A percentile compares a stretch with the other conserved stretches of the same genome.
These are phyloP conservation scores for Brachyhypopomus occidentalis DNA, from an alignment of 2,113 vertebrate genomes.

Conservation along the genomic window DNA sequence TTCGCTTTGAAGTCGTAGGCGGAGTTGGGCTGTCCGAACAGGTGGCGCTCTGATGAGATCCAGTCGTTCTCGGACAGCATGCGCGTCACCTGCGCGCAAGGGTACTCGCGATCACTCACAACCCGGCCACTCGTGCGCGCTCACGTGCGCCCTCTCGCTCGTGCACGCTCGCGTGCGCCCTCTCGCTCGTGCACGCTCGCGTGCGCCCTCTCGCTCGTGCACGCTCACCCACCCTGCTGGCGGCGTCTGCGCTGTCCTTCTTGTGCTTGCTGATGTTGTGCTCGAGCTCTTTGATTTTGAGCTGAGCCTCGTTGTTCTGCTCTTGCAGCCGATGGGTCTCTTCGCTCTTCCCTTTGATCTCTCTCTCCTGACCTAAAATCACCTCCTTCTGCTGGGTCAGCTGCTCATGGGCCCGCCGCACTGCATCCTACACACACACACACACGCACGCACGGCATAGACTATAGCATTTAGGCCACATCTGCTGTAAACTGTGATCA, in stretches of 20 bases:
- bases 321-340: slow-evolving; percentile 77
- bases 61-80: slow-evolving; percentile 92
- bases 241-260: slow-evolving; percentile 81
- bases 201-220: no score
- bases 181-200: no score
- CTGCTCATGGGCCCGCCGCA: slow-evolving; percentile 83
- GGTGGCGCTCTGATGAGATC: slow-evolving; percentile 86
- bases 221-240: slow-evolving; percentile 75
- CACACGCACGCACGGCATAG: not conserved
- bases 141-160: no score
- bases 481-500: no score
- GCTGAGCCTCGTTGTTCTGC: slow-evolving; percentile 82
- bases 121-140: no score
- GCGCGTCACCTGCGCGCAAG: slow-evolving; percentile 76
- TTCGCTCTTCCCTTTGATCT: slow-evolving; percentile 81
- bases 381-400: slow-evolving; percentile 83
- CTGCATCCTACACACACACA: slow-evolving; percentile 74
- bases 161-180: not conserved
- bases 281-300: slow-evolving; percentile 87
- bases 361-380: slow-evolving; percentile 80
- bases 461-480: no score
- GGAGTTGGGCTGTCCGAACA: slow-evolving; percentile 88
- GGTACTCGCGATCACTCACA: not conserved
- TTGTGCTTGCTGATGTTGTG: slow-evolving; percentile 84
- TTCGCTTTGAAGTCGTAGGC: slow-evolving; percentile 89